These are phyloP conservation scores for Willowsia nigromaculata DNA, from an alignment of 2,888 invertebrate genomes.

Conservation along the genomic window DNA sequence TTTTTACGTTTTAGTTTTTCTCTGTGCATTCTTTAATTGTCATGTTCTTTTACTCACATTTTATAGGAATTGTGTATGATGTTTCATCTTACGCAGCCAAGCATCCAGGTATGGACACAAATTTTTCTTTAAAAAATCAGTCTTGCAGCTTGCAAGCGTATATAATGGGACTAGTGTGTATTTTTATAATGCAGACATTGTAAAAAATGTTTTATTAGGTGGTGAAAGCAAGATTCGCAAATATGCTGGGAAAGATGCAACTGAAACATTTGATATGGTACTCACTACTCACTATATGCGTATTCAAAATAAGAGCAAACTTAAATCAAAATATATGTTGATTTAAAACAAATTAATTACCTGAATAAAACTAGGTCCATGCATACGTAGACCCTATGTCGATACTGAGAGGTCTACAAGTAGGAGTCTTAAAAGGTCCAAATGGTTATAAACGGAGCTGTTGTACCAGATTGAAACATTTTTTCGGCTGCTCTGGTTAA, in stretches of 20 bases:
- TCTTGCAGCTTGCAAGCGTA: too few species aligned
- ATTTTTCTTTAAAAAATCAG: too few species aligned
- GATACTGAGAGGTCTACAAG: not conserved
- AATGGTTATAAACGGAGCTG: not conserved
- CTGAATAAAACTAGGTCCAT: too few species aligned
- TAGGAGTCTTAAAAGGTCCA: slow-evolving; percentile 54
- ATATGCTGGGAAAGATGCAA: slow-evolving; percentile 56
- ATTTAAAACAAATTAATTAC: too few species aligned
- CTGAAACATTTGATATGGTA: slow-evolving; percentile 52
- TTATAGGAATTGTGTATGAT: slow-evolving; percentile 48
- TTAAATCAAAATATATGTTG: too few species aligned
- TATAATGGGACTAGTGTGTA: too few species aligned
- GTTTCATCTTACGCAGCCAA: slow-evolving; percentile 14
- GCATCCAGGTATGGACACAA: slow-evolving; percentile 47
- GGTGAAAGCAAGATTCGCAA: slow-evolving; percentile 24
- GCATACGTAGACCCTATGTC: slow-evolving; percentile 21
- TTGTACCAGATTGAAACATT: not conserved
- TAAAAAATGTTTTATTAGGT: too few species aligned
- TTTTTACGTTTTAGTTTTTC: too few species aligned
- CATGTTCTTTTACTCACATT: not conserved
- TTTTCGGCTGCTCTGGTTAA: not conserved
- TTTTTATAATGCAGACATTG: too few species aligned
- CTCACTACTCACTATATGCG: not conserved
- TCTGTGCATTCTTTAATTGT: not conserved
- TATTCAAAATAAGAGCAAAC: too few species aligned